phyloP scores from a whole-genome alignment of 2,888 invertebrate genomes.

The Diarsia mendica region DNA sequence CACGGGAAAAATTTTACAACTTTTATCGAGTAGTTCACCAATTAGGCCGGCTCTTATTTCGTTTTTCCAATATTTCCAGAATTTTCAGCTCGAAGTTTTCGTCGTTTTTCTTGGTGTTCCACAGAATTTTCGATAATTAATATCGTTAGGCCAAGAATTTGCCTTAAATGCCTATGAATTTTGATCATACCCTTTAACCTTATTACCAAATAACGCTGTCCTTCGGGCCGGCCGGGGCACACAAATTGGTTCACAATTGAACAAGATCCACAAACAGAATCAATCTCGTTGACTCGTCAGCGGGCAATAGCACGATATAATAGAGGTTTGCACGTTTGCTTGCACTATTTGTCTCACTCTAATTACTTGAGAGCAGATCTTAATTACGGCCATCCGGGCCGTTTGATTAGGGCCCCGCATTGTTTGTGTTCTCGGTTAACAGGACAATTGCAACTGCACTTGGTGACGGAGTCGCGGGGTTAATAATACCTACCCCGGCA shows the following conservation, averaged over 20 bases:
- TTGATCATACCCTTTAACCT: constrained; percentile 36
- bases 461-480: constrained; percentile 69
- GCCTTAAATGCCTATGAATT: constrained; percentile 28
- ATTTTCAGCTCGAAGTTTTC: constrained; percentile 23
- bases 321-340: constrained; percentile 66
- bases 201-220: constrained; percentile 31
- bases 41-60: constrained; percentile 50
- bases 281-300: constrained; percentile 50
- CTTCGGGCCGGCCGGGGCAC: constrained; percentile 1
- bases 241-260: constrained; percentile 58
- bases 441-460: constrained; percentile 83
- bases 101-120: constrained; percentile 15
- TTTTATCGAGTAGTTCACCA: constrained; percentile 70
- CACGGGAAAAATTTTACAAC: constrained; percentile 67
- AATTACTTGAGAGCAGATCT: constrained; percentile 84
- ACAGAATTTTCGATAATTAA: constrained; percentile 9
- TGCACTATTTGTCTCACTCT: constrained; percentile 77
- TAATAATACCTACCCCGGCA: constrained; percentile 70
- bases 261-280: constrained; percentile 55
- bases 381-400: constrained; percentile 86
- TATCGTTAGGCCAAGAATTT: constrained; percentile 28
- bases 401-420: constrained; percentile 84
- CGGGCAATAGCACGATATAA: constrained; percentile 45
- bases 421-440: constrained; percentile 82
- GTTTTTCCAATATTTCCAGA: constrained; percentile 41